Conservation (phyloP, 37 sponge, comb jelly and placozoan genomes). For the Aplysina aerophoba region DNA sequence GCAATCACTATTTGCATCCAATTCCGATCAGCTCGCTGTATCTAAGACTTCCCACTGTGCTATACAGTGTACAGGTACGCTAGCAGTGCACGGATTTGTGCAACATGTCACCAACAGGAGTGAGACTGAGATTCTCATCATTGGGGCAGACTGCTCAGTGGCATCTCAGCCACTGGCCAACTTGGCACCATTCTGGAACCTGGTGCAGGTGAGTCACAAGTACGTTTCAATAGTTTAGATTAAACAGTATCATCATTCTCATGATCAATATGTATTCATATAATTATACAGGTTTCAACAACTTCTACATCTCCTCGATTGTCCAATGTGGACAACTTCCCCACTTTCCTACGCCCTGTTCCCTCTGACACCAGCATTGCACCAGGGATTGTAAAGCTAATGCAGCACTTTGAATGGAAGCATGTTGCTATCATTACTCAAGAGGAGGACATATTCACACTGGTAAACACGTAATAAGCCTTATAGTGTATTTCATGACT, state of each 20-base stretch:
- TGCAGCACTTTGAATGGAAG: slow-evolving; percentile 20
- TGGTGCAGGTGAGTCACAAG: slow-evolving; percentile 17
- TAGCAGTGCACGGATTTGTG: background rate
- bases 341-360: slow-evolving; percentile 30
- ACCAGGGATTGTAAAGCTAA: background rate
- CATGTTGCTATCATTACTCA: slow-evolving; percentile 10
- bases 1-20: too few species aligned
- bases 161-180: slow-evolving; percentile 38
- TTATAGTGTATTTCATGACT: too few species aligned
- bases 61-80: slow-evolving; percentile 5
- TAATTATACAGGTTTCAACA: slow-evolving; percentile 39
- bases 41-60: too few species aligned
- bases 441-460: slow-evolving; percentile 24
- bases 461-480: background rate
- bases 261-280: background rate
- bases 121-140: background rate
- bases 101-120: slow-evolving; percentile 9
- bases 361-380: background rate
- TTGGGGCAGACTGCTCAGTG: slow-evolving; percentile 43
- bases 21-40: too few species aligned
- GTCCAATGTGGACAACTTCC: slow-evolving; percentile 1
- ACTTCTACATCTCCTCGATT: slow-evolving; percentile 55
- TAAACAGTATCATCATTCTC: background rate
- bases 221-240: too few species aligned
- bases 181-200: slow-evolving; percentile 24